phyloP scores from a whole-genome alignment of 35 echinoderm and acorn worm species.

The Eucidaris tribuloides region DNA sequence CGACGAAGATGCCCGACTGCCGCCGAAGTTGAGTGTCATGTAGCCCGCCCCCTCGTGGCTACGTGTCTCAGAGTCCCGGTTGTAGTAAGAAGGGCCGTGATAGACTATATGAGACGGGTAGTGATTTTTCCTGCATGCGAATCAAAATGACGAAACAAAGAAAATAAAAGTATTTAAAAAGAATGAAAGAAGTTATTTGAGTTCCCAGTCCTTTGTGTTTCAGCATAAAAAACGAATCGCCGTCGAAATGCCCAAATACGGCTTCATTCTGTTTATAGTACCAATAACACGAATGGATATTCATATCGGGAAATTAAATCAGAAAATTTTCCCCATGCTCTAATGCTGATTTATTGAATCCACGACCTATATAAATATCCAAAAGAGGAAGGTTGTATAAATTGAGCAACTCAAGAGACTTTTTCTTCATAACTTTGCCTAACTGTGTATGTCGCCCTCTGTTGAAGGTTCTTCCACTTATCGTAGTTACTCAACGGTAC shows the following conservation, averaged over 20 bases:
- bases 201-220: neutral
- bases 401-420: too few species aligned
- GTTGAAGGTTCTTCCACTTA: too few species aligned
- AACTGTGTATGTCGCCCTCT: too few species aligned
- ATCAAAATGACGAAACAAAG: neutral
- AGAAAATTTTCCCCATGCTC: too few species aligned
- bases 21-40: conserved; percentile 73
- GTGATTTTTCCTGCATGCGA: conserved; percentile 24
- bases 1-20: conserved; percentile 35
- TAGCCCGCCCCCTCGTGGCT: conserved; percentile 48
- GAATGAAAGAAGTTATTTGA: neutral
- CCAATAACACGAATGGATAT: neutral
- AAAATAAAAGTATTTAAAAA: neutral
- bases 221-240: neutral
- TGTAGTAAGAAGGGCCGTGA: conserved; percentile 67
- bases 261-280: neutral
- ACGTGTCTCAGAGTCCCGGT: conserved; percentile 45
- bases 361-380: too few species aligned
- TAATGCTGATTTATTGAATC: too few species aligned
- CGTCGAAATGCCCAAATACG: neutral
- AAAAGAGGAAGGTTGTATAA: too few species aligned
- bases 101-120: conserved; percentile 71
- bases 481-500: too few species aligned
- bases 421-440: too few species aligned
- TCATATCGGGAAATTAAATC: neutral